These are phyloP conservation scores for Drosophila vallismaia DNA, from an alignment of 2,888 invertebrate species.

Conservation along the genomic window DNA sequence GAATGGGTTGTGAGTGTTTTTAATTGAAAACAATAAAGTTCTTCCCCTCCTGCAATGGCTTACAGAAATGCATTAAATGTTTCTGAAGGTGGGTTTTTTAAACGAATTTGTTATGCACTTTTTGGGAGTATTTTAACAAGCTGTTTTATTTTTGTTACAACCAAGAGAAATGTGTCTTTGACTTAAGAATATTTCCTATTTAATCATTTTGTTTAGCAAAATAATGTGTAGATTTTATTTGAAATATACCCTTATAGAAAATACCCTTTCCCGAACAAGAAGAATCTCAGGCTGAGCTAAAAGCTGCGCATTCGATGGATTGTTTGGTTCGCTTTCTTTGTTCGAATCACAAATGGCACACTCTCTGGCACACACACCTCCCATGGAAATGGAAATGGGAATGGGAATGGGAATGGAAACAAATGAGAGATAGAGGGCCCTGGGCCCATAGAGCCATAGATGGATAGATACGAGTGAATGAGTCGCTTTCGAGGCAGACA, in stretches of 20 bases:
- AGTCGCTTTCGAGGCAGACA: slow-evolving; percentile 27
- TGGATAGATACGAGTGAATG: slow-evolving; percentile 43
- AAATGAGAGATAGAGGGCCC: slow-evolving; percentile 38
- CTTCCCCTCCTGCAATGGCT: slow-evolving; percentile 27
- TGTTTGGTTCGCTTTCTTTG: slow-evolving; percentile 55
- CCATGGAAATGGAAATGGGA: slow-evolving; percentile 57
- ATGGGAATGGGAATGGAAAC: slow-evolving; percentile 44
- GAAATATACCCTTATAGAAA: not conserved
- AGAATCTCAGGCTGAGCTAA: slow-evolving; percentile 46
- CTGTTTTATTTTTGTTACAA: too few species aligned
- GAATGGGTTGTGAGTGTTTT: slow-evolving; percentile 76
- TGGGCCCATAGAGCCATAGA: slow-evolving; percentile 49
- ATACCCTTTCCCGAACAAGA: slow-evolving; percentile 4
- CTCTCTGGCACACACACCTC: slow-evolving; percentile 15
- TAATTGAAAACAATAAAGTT: slow-evolving; percentile 79
- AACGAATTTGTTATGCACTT: slow-evolving; percentile 14
- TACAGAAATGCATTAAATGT: slow-evolving; percentile 34
- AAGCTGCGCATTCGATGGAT: slow-evolving; percentile 70
- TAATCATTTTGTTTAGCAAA: too few species aligned
- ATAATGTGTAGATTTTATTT: not conserved
- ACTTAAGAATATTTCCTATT: too few species aligned
- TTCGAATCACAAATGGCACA: slow-evolving; percentile 64
- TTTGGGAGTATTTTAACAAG: not conserved
- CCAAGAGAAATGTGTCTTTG: too few species aligned
- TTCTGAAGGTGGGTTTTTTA: not conserved